phyloP scores from a whole-genome alignment of 2,113 vertebrate genomes.

The Prunella himalayana region DNA sequence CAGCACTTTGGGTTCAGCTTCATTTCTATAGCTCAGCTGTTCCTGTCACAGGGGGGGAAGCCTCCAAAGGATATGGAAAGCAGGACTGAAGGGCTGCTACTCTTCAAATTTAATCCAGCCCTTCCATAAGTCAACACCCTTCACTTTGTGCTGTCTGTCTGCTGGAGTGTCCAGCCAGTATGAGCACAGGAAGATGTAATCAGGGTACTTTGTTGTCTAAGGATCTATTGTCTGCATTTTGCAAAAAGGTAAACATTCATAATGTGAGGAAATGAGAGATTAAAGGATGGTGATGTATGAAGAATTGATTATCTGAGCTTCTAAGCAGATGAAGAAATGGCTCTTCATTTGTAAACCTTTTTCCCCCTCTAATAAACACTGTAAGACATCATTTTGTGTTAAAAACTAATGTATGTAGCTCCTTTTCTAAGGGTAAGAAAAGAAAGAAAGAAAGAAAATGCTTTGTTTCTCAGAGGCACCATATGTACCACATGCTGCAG shows the following conservation, averaged over 20 bases:
- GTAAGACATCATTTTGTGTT: constrained; percentile 60
- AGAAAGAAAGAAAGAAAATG: constrained; percentile 38
- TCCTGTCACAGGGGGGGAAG: background rate
- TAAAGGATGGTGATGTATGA: background rate
- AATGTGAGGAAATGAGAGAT: constrained; percentile 31
- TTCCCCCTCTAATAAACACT: constrained; percentile 40
- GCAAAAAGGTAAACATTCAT: constrained; percentile 36
- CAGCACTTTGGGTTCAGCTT: background rate
- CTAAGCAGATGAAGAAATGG: background rate
- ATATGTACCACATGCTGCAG: constrained; percentile 68
- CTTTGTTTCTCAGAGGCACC: constrained; percentile 72
- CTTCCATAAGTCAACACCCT: background rate
- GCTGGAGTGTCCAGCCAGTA: background rate
- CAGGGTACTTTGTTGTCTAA: constrained; percentile 36
- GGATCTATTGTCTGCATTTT: background rate
- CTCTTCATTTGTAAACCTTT: constrained; percentile 7
- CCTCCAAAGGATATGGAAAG: background rate
- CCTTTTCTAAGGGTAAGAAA: constrained; percentile 4
- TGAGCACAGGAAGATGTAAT: background rate
- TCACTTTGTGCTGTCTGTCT: background rate
- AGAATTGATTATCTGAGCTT: background rate
- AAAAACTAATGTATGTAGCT: constrained; percentile 52
- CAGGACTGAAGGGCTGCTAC: background rate
- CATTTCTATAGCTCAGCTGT: background rate
- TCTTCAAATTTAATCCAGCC: background rate